A percentile compares a stretch with the other conserved stretches of the same genome.
These are phyloP conservation scores for Phrynocephalus versicolor DNA, from an alignment of 2,113 vertebrate species.

Conservation along the genomic window DNA sequence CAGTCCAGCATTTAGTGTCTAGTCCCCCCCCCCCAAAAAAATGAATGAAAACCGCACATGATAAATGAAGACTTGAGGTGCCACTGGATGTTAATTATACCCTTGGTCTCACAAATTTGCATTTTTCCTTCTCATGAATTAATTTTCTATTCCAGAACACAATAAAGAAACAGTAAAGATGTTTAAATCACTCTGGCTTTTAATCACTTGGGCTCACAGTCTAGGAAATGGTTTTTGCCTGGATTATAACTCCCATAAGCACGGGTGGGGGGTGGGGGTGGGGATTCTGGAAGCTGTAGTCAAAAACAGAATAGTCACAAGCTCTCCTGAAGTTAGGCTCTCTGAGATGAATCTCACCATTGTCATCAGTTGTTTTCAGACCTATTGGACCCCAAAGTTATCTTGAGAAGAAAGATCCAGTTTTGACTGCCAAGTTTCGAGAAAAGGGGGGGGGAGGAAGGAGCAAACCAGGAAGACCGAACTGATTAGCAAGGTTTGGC, in stretches of 20 bases:
- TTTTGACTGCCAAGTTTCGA: background rate
- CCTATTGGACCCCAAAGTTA: background rate
- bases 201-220: background rate
- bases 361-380: background rate
- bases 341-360: too few species aligned
- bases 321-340: too few species aligned
- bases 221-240: too few species aligned
- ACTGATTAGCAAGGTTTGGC: background rate
- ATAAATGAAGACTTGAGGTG: background rate
- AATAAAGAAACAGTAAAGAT: background rate
- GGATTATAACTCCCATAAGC: too few species aligned
- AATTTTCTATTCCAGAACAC: background rate
- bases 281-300: too few species aligned
- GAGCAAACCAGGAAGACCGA: background rate
- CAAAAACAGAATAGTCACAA: too few species aligned
- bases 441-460: background rate
- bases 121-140: too few species aligned
- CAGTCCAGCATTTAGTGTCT: background rate
- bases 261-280: too few species aligned
- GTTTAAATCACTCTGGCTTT: background rate
- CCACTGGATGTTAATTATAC: background rate
- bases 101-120: background rate
- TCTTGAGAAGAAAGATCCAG: background rate
- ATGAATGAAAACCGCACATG: background rate
- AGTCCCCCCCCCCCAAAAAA: too few species aligned